Conservation (phyloP, 23 tunicate genomes). For the Trididemnum nubilum region DNA sequence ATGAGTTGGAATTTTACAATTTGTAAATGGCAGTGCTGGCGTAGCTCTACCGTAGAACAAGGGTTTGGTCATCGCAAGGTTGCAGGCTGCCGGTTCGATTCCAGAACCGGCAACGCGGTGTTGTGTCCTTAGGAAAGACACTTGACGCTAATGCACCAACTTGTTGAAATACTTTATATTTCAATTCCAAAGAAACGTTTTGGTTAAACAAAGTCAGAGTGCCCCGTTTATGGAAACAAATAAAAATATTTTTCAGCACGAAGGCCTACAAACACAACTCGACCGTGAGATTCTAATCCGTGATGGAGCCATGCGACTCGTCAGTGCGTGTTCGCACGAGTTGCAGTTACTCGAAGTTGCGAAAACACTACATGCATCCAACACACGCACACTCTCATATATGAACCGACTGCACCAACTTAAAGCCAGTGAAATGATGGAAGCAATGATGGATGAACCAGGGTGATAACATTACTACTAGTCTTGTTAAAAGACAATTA, state of each 20-base stretch:
- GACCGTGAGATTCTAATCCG: slow-evolving; percentile 79
- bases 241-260: slow-evolving; percentile 57
- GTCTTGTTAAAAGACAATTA: neutral
- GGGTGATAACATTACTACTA: slow-evolving; percentile 33
- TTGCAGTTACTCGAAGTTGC: slow-evolving; percentile 79
- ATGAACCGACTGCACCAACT: slow-evolving; percentile 76
- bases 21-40: too few species aligned
- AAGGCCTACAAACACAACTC: slow-evolving; percentile 70
- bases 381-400: slow-evolving; percentile 61
- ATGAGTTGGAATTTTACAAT: too few species aligned
- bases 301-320: slow-evolving; percentile 71
- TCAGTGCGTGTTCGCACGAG: slow-evolving; percentile 80
- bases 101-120: too few species aligned
- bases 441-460: slow-evolving; percentile 70
- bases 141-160: too few species aligned
- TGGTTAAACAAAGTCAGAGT: too few species aligned
- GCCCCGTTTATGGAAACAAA: too few species aligned
- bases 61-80: too few species aligned
- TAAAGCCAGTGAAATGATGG: slow-evolving; percentile 73
- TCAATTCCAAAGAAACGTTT: too few species aligned
- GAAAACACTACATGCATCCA: slow-evolving; percentile 79
- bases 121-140: too few species aligned
- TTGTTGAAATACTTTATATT: too few species aligned
- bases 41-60: too few species aligned
- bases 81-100: too few species aligned